Conservation (phyloP, 2,113 vertebrate genomes). For the Aramus guarauna region DNA sequence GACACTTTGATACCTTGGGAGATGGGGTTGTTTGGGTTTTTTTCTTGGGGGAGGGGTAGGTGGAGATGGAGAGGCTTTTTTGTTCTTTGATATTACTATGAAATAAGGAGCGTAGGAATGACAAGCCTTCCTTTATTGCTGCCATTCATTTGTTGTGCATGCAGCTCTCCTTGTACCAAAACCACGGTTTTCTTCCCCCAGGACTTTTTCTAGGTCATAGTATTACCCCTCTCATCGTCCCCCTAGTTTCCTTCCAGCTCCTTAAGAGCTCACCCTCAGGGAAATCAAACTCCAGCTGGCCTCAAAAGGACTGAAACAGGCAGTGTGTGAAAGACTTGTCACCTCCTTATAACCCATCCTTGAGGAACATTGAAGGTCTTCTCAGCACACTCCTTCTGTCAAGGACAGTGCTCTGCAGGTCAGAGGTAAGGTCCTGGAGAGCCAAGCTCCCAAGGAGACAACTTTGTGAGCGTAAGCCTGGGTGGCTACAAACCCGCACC, state of each 20-base stretch:
- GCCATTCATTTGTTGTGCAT: background rate
- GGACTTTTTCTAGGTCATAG: background rate
- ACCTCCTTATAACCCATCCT: background rate
- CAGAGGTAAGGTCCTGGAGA: background rate
- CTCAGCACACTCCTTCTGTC: background rate
- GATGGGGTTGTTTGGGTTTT: accelerated
- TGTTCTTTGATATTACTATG: background rate
- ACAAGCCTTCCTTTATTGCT: background rate
- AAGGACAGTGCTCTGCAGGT: background rate
- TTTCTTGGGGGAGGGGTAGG: background rate
- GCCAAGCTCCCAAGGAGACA: background rate
- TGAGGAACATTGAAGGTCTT: background rate
- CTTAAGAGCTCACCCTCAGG: background rate
- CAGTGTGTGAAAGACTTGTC: background rate
- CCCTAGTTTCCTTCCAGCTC: background rate
- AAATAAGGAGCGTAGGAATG: background rate
- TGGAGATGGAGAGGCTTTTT: background rate
- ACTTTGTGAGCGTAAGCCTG: background rate
- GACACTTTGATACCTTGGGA: background rate
- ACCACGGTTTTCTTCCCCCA: background rate
- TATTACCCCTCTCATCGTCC: background rate
- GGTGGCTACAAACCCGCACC: background rate
- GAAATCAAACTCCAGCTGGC: background rate
- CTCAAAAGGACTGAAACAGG: background rate
- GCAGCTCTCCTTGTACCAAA: background rate